Evolutionary conservation across 2,888 invertebrate genomes (phyloP).

Genomic region (Steinernema carpocapsae): DNA sequence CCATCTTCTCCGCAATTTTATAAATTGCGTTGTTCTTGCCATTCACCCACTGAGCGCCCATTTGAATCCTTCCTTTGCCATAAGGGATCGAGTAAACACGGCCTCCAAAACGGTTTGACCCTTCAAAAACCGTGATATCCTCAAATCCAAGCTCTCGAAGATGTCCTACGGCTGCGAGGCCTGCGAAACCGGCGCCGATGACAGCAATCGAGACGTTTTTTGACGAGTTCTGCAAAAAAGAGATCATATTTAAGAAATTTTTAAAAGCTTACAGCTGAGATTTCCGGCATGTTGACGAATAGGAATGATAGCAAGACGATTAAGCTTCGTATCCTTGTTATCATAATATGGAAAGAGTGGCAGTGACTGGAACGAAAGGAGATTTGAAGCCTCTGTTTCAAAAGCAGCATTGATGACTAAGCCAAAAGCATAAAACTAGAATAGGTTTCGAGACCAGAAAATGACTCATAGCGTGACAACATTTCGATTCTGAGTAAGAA

Average conservation of each 20-base stretch:
- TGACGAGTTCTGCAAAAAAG: neutral
- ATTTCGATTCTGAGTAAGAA: too few relatives aligned
- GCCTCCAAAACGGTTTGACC: conserved; percentile 55
- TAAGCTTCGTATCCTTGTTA: too few relatives aligned
- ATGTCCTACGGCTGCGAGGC: conserved; percentile 55
- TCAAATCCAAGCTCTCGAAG: conserved; percentile 54
- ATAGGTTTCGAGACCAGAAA: too few relatives aligned
- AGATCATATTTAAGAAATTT: neutral
- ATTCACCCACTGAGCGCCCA: conserved; percentile 66
- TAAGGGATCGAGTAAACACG: conserved; percentile 57
- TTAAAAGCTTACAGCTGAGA: neutral
- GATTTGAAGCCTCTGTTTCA: too few relatives aligned
- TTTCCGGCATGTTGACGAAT: neutral
- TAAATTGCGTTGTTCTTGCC: conserved; percentile 62
- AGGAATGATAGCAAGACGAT: too few relatives aligned
- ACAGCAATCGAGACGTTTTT: conserved; percentile 46
- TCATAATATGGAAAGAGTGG: too few relatives aligned
- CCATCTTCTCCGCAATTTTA: conserved; percentile 50
- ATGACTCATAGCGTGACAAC: too few relatives aligned
- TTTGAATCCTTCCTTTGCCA: conserved; percentile 62
- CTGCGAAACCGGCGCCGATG: conserved; percentile 58
- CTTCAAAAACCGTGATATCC: conserved; percentile 55
- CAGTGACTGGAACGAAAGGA: too few relatives aligned
- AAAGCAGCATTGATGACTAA: too few relatives aligned
- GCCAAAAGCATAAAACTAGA: too few relatives aligned